Evolutionary conservation across 2,113 vertebrate species (phyloP).

Genomic region (Peromyscus maniculatus): DNA sequence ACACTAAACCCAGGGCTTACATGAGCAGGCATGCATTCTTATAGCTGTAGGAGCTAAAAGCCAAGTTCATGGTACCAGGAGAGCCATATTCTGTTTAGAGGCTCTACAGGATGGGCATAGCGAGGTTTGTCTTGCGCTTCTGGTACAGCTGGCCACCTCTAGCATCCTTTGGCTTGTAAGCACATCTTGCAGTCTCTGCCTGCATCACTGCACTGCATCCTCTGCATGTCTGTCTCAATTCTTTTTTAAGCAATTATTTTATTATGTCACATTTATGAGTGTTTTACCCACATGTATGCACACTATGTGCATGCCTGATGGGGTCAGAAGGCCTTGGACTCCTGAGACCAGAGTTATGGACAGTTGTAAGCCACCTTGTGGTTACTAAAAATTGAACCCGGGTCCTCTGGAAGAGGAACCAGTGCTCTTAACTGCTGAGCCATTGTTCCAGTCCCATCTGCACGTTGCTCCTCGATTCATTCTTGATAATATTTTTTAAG

Average conservation of each 20-base stretch:
- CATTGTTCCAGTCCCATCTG: background rate
- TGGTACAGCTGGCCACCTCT: too few species aligned
- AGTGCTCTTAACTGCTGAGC: background rate
- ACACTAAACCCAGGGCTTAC: background rate
- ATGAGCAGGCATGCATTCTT: background rate
- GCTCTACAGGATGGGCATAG: too few species aligned
- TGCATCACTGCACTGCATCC: background rate
- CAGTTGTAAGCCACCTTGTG: background rate
- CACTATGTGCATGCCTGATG: background rate
- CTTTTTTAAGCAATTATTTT: background rate
- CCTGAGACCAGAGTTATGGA: background rate
- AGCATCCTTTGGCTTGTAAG: too few species aligned
- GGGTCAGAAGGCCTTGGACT: background rate
- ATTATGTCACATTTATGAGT: background rate
- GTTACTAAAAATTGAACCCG: background rate
- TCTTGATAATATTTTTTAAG: constrained; percentile 14
- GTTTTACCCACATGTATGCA: background rate
- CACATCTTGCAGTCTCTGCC: background rate
- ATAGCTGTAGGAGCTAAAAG: background rate
- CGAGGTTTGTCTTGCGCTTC: background rate
- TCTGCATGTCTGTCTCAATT: background rate
- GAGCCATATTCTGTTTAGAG: background rate
- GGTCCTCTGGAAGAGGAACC: background rate
- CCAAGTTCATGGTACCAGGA: background rate
- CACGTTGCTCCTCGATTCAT: background rate